phyloP scores from a whole-genome alignment of 2,888 invertebrate genomes.

The Bunonema sp. region DNA sequence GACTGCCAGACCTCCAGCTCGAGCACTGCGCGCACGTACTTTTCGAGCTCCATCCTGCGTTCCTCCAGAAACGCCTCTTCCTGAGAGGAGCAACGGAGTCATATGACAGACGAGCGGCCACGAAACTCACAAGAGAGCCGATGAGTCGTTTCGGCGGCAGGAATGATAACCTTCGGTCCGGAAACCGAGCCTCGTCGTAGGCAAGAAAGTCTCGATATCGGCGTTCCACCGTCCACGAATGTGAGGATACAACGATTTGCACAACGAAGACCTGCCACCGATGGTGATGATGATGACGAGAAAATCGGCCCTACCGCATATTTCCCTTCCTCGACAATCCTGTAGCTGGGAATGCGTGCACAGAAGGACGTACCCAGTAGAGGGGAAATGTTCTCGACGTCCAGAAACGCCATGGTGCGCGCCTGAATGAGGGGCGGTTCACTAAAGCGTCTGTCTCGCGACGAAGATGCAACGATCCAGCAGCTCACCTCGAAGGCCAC shows the following conservation, averaged over 20 bases:
- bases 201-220: slow-evolving; percentile 78
- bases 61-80: slow-evolving; percentile 72
- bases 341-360: slow-evolving; percentile 18
- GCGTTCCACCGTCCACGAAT: slow-evolving; percentile 64
- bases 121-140: slow-evolving; percentile 57
- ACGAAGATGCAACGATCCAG: too few relatives aligned
- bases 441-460: too few relatives aligned
- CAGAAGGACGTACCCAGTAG: slow-evolving; percentile 15
- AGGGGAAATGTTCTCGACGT: slow-evolving; percentile 12
- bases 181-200: slow-evolving; percentile 59
- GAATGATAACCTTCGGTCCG: slow-evolving; percentile 58
- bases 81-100: slow-evolving; percentile 11
- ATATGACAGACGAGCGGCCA: not conserved
- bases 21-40: slow-evolving; percentile 60
- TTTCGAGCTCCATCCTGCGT: slow-evolving; percentile 63
- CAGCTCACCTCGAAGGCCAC: too few relatives aligned
- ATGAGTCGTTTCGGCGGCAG: slow-evolving; percentile 82
- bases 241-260: slow-evolving; percentile 45
- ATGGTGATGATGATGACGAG: not conserved
- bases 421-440: too few relatives aligned
- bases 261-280: slow-evolving; percentile 46
- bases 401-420: slow-evolving; percentile 24
- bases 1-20: slow-evolving; percentile 51
- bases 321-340: slow-evolving; percentile 19
- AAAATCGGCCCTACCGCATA: slow-evolving; percentile 13